A percentile compares a stretch with the other conserved stretches of the same genome.
Evolutionary conservation across 2,797 vertebrate genomes (phyloP).

Genomic region (Cossypha heuglini): DNA sequence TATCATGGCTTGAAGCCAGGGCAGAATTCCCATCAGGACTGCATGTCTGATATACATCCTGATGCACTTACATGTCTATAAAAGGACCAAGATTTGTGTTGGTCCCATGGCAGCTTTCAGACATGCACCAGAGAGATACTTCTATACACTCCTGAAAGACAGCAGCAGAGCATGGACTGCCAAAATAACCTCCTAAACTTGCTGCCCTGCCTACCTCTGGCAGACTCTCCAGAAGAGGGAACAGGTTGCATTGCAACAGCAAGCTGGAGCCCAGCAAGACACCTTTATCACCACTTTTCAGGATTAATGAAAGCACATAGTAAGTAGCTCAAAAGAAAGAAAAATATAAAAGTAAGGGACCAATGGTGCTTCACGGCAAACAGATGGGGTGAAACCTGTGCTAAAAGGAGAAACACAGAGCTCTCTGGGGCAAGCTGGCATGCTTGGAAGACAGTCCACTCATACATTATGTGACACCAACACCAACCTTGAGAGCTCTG

Average conservation of each 20-base stretch:
- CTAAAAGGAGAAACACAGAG: not conserved
- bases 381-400: not conserved
- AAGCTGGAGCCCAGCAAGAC: not conserved
- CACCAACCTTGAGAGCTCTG: conserved; percentile 82
- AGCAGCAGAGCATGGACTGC: not conserved
- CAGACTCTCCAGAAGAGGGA: not conserved
- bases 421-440: not conserved
- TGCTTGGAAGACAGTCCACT: not conserved
- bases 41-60: fast-evolving
- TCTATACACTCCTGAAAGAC: not conserved
- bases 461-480: not conserved
- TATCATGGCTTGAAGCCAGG: not conserved
- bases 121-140: not conserved
- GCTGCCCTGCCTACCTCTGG: not conserved
- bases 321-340: not conserved
- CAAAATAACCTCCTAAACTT: not conserved
- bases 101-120: not conserved
- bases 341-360: not conserved
- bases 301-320: not conserved
- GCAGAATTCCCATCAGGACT: not conserved
- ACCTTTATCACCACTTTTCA: not conserved
- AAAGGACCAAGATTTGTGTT: not conserved
- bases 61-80: fast-evolving
- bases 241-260: not conserved
- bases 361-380: not conserved